Evolutionary conservation across 2,888 invertebrate genomes (phyloP).

Genomic region (Mesopsocus fuscifrons): DNA sequence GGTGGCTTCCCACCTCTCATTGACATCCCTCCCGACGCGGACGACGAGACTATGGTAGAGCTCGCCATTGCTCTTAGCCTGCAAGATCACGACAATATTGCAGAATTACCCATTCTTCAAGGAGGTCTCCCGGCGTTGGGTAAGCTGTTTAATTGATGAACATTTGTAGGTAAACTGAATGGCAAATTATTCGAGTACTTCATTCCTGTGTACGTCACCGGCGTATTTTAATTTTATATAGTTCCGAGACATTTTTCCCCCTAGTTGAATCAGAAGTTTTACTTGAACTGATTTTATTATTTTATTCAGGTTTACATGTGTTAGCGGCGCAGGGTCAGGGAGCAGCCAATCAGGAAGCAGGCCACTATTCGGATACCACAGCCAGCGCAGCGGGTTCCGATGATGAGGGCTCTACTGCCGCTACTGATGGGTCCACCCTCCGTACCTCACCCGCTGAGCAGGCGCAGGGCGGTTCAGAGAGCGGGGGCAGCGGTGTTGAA

Average conservation of each 20-base stretch:
- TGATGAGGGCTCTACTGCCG: conserved; percentile 88
- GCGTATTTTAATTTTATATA: too few species aligned
- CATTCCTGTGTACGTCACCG: too few species aligned
- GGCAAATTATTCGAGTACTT: too few species aligned
- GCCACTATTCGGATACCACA: conserved; percentile 59
- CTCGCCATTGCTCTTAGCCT: conserved; percentile 87
- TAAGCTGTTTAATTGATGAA: too few species aligned
- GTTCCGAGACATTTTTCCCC: not conserved
- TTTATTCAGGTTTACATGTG: conserved; percentile 12
- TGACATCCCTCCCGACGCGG: conserved; percentile 84
- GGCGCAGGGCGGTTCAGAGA: conserved; percentile 53
- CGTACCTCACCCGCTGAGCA: conserved; percentile 70
- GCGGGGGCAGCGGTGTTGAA: conserved; percentile 81
- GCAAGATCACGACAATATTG: conserved; percentile 53
- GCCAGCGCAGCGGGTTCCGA: conserved; percentile 81
- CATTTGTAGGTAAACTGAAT: too few species aligned
- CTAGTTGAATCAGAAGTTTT: conserved; percentile 1
- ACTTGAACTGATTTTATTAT: not conserved
- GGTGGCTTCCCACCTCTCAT: conserved; percentile 58
- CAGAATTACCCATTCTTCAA: conserved; percentile 32
- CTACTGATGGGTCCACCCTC: conserved; percentile 83
- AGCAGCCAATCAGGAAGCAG: conserved; percentile 28
- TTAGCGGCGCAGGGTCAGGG: conserved; percentile 17
- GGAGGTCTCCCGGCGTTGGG: conserved; percentile 23
- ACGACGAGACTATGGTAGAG: conserved; percentile 94